Evolutionary conservation across 1,140 invertebrate species (phyloP), one percentile per base, ranked within the genome.

Genomic region (Vanessa atalanta): DNA sequence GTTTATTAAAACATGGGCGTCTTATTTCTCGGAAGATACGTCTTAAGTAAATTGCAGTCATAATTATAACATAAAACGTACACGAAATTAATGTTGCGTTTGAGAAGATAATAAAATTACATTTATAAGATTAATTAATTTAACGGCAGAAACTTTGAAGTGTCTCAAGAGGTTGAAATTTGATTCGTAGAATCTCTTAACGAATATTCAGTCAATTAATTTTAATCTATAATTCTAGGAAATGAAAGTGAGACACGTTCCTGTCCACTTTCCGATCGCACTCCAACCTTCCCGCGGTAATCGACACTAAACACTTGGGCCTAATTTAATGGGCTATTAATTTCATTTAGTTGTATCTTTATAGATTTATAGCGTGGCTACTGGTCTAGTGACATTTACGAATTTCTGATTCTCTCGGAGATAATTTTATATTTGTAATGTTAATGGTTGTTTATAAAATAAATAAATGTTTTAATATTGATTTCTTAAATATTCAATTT

Each of bases 251-350:
- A 26, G 23, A 15, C 15, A 15, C 8, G 31, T 61, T 4, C 9
- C 53, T 57, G 53, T 9, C 53, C 20, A 57, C 53, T 57, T 61
- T 31, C 31, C 43, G 12, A 66, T 51, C 31, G 20, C 65, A 66
- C 65, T 66, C 47, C 23, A 66, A 66, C 65, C 65, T 66, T 43
- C 26, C 20, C 50, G 20, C 53, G 47, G 26, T 66, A 26, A 61
- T 66, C 47, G 65, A 51, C 16, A 26, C 15, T 47, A 68, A 51
- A 71, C 14, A 26, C 69, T 71, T 71, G 43, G 4, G n/a, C 16
- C 47, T 64, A 63, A 48, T 64, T 71, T 71, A 71, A 71, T 71
- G 37, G 69, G 8, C 69, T 53, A 60, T 71, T 64, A 71, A 71
- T 65, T 71, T 53, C 51, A 47, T 71, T 71, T n/a, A 23, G 47